Conservation (phyloP, 2,113 vertebrate genomes). For the Onychostoma macrolepis region DNA sequence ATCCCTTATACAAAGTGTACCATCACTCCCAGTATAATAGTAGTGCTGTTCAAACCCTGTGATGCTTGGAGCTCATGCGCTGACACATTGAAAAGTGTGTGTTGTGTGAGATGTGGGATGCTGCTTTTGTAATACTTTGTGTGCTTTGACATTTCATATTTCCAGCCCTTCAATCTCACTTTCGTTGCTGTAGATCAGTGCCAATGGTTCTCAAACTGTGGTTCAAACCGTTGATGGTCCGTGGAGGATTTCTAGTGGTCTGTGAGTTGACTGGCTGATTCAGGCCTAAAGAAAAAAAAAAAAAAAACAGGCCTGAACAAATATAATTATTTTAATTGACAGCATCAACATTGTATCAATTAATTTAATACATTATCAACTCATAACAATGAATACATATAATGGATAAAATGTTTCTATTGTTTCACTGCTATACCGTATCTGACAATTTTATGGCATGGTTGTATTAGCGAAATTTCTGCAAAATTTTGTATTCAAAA, state of each 20-base stretch:
- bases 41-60: conserved; percentile 32
- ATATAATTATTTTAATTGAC: neutral
- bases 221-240: neutral
- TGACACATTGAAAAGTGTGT: conserved; percentile 11
- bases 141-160: conserved; percentile 4
- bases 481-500: neutral
- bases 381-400: neutral
- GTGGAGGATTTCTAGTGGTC: neutral
- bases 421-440: neutral
- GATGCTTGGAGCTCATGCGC: conserved; percentile 19
- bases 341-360: neutral
- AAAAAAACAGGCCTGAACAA: neutral
- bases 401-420: neutral
- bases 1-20: conserved; percentile 30
- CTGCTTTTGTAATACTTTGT: conserved; percentile 8
- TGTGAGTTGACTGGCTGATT: neutral
- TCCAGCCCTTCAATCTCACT: conserved; percentile 1
- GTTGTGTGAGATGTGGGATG: conserved; percentile 1
- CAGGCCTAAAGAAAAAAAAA: neutral
- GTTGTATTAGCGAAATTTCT: neutral
- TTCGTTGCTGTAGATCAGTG: neutral
- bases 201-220: neutral
- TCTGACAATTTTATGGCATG: neutral
- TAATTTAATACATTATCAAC: neutral
- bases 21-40: conserved; percentile 54